These are phyloP conservation scores for Athene noctua DNA, from an alignment of 2,113 vertebrate species.

Conservation along the genomic window DNA sequence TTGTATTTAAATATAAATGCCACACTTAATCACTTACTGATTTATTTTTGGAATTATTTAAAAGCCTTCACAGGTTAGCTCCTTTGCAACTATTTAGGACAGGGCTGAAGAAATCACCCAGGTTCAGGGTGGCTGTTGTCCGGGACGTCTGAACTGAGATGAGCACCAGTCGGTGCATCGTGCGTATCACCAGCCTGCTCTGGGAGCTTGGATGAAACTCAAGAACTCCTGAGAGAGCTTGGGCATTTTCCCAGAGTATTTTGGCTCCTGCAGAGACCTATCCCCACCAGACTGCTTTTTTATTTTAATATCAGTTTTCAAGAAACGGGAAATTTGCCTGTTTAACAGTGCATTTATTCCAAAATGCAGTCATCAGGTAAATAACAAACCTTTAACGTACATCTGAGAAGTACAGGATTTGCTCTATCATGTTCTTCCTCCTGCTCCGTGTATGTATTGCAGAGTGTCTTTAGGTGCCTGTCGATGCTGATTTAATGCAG, in stretches of 20 bases:
- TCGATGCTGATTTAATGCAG: not conserved
- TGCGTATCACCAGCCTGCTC: not conserved
- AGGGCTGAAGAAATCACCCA: not conserved
- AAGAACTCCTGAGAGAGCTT: not conserved
- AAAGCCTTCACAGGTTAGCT: not conserved
- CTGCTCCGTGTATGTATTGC: not conserved
- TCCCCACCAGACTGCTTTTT: constrained; percentile 22
- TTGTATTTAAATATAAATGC: not conserved
- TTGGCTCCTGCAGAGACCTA: constrained; percentile 15
- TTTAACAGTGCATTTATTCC: not conserved
- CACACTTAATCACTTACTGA: not conserved
- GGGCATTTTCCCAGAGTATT: constrained; percentile 39
- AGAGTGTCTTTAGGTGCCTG: not conserved
- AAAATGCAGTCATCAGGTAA: not conserved
- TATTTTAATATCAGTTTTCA: constrained; percentile 34
- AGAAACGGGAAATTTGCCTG: not conserved
- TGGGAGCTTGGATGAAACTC: constrained; percentile 1
- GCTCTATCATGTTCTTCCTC: not conserved
- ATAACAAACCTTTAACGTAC: not conserved
- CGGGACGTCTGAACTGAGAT: not conserved
- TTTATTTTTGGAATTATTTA: not conserved
- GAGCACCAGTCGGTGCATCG: not conserved
- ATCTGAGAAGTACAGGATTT: not conserved
- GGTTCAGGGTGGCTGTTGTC: not conserved
- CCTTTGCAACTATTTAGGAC: not conserved